Base-by-base conservation (phyloP, 2,113 vertebrate genomes). In the Gavia stellata region DNA sequence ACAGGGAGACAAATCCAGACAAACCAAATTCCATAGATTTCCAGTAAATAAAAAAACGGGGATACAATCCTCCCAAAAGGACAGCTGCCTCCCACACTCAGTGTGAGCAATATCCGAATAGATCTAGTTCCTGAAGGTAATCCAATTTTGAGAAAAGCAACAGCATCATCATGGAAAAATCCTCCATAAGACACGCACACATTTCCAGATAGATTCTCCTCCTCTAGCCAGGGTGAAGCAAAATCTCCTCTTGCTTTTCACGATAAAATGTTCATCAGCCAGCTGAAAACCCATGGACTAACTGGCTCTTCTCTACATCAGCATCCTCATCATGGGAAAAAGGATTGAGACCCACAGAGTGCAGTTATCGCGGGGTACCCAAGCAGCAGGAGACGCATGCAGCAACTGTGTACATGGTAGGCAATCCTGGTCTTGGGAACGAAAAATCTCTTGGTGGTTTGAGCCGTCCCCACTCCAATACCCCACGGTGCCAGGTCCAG, bases 351-450 rank as follows among this genome's bases (percentile, higher is more conserved):
- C 53, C 18, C 62, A 72, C 17, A 50, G 17, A 59, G 42, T 4
- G 44, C 78, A 87, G 56, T 40, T 62, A 11, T 7, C 7, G 0
- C 4, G 4, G 23, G 33, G 52, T 9, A 70, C 40, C 25, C 0
- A 0, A 17, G 63, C 53, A 55, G 74, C 40, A 88, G 33, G 38
- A 92, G 52, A 74, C 36, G 33, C 34, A 20, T 1, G 17, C 16
- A 85, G 65, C 61, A 81, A 31, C 65, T 25, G 24, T 19, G 62
- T 31, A 68, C 8, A 3, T 3, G 1, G 52, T 9, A 34, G 7
- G 31, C 4, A 4, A 81, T 68, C 33, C 77, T 26, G 7, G 3
- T 59, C 50, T 63, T 29, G 7, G 11, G 19, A n/a, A 56, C 56
- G 45, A 26, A 87, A 78, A 81, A 40, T 10, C 50, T 47, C 21